phyloP scores from a whole-genome alignment of 1,140 invertebrate genomes.

The Palaemon carinicauda region DNA sequence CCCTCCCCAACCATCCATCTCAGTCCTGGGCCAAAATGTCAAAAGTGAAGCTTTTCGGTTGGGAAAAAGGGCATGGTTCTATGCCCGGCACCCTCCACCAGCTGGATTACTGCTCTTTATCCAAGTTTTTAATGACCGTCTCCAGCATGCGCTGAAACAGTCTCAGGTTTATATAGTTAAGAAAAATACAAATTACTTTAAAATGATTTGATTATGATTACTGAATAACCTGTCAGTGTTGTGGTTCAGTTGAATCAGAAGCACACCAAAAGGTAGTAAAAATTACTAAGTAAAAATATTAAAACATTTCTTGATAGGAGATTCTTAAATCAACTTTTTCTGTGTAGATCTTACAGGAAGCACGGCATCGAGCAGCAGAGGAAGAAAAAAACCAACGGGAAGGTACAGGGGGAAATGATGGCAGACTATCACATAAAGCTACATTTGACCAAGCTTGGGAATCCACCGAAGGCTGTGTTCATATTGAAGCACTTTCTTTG shows the following conservation, averaged over 20 bases:
- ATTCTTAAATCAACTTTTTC: neutral
- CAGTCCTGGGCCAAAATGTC: too few species aligned
- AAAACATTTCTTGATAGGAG: neutral
- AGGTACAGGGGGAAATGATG: slow-evolving; percentile 63
- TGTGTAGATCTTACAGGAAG: slow-evolving; percentile 79
- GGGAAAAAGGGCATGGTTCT: too few species aligned
- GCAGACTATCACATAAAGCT: slow-evolving; percentile 71
- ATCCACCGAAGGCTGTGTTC: slow-evolving; percentile 86
- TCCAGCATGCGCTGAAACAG: too few species aligned
- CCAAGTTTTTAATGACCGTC: too few species aligned
- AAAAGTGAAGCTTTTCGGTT: too few species aligned
- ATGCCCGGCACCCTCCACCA: too few species aligned
- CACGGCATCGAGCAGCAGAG: slow-evolving; percentile 80
- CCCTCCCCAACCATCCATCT: too few species aligned
- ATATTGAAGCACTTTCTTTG: slow-evolving; percentile 89
- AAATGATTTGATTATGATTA: too few species aligned
- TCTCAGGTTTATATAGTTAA: too few species aligned
- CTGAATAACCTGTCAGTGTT: too few species aligned
- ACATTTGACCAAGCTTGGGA: slow-evolving; percentile 81
- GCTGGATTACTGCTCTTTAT: too few species aligned
- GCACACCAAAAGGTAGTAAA: neutral
- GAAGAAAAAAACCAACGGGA: slow-evolving; percentile 73
- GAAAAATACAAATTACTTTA: too few species aligned
- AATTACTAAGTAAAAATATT: neutral
- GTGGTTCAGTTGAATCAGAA: neutral